Base-by-base conservation (phyloP, 2,888 invertebrate genomes). In the Antheraea assamensis region DNA sequence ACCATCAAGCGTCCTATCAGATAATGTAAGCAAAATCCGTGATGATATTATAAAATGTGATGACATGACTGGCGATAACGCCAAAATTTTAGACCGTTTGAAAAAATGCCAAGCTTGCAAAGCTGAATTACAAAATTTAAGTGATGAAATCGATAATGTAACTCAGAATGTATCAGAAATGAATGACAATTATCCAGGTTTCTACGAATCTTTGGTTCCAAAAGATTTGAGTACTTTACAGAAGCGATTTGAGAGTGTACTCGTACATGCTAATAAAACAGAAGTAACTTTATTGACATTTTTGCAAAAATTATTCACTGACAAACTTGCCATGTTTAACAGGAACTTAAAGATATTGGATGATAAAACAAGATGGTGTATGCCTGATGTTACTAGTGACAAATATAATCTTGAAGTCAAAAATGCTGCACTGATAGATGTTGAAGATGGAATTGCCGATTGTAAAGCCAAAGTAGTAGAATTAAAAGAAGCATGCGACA, bases 331-430 rank as follows among this genome's bases (percentile, higher is more conserved):
- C 71, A 97, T 97, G 85, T 95, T 98, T 58, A 97, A 98, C 82
- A 96, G 98, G 80, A 96, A 98, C 85, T 95, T 99, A 17, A 95
- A 96, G 72, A 96, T 97, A 1, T 96, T 97, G 78, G 97, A 97
- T 77, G 99, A 99, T 85, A 99, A 99, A 90, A 96, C 98, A 1
- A 95, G 96, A 21, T 99, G 99, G 98, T 99, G 99, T 87, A 96
- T 97, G 83, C 98, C 98, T 0, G 98, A 99, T 85, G 96, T 97
- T 1, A 96, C 97, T 52, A 98, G 98, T 83, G 99, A 99, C 85
- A 97, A 97, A 87, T 99, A 98, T 87, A 98, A 98, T 86, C 95
- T 99, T 47, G 98, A 99, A 94, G 98, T 98, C 0, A 99, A 99
- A 91, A 95, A 97, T 82, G 96, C 97, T 1, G 97, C 98, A 0